phyloP scores from a whole-genome alignment of 2,113 vertebrate species.

The Phoenicopterus ruber region DNA sequence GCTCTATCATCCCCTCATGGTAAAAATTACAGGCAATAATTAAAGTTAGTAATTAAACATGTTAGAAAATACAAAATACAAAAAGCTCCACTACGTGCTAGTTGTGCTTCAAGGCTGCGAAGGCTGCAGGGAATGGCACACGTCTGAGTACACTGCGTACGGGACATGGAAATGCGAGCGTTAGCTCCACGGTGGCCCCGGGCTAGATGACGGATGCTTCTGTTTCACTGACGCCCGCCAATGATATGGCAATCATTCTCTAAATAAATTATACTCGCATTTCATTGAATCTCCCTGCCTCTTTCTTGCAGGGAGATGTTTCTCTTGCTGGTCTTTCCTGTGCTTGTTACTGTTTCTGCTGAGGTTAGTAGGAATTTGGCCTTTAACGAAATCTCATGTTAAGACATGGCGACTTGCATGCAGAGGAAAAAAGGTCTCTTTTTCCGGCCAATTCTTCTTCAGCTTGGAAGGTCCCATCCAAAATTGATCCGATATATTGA shows the following conservation, averaged over 20 bases:
- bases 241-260: not conserved
- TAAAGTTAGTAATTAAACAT: not conserved
- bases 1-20: not conserved
- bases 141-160: not conserved
- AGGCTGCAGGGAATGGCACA: not conserved
- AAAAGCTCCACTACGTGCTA: not conserved
- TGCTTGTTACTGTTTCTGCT: not conserved
- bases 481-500: not conserved
- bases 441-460: not conserved
- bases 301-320: not conserved
- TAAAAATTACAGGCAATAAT: not conserved
- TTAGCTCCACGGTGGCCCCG: not conserved
- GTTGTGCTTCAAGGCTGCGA: not conserved
- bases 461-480: not conserved
- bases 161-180: not conserved
- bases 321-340: not conserved
- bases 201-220: not conserved
- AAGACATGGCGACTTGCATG: not conserved
- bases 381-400: not conserved
- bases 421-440: not conserved
- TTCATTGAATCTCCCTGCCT: not conserved
- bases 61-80: not conserved
- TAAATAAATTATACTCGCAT: not conserved
- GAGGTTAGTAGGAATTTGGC: not conserved
- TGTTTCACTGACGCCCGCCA: not conserved